phyloP scores from a whole-genome alignment of 2,797 vertebrate genomes.

The Enteromius argenteus region DNA sequence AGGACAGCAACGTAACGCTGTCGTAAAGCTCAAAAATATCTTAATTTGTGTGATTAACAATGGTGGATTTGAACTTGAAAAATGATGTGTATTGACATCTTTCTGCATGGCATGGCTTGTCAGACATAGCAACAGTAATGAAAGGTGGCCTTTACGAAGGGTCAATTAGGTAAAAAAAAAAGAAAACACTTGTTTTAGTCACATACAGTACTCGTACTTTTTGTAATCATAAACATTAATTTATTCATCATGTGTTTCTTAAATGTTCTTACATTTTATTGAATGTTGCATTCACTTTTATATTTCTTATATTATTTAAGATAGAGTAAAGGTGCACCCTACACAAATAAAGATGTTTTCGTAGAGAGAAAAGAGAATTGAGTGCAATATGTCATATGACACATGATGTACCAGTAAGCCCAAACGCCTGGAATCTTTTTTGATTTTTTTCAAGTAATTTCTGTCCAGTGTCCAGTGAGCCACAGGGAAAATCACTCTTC shows the following conservation, averaged over 20 bases:
- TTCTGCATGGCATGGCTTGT: no score
- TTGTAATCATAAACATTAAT: background rate
- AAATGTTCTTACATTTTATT: no score
- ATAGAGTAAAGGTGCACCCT: background rate
- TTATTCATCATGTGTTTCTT: background rate
- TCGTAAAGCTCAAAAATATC: no score
- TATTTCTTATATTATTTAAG: background rate
- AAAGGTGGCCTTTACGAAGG: background rate
- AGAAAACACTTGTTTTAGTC: no score
- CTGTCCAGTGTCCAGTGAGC: slow-evolving; percentile 3
- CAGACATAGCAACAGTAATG: no score
- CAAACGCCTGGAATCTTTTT: background rate
- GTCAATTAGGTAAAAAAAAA: no score
- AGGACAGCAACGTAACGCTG: no score
- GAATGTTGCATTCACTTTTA: background rate
- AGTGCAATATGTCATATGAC: background rate
- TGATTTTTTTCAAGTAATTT: slow-evolving; percentile 7
- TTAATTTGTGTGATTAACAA: no score
- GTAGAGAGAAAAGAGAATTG: background rate
- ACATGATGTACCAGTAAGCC: background rate
- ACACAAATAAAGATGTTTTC: background rate
- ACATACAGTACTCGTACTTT: background rate
- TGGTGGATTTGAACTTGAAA: background rate
- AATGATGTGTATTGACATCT: background rate
- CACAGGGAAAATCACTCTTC: background rate